Base-by-base conservation (phyloP, 1,140 invertebrate species). In the Kradibia gibbosae region DNA sequence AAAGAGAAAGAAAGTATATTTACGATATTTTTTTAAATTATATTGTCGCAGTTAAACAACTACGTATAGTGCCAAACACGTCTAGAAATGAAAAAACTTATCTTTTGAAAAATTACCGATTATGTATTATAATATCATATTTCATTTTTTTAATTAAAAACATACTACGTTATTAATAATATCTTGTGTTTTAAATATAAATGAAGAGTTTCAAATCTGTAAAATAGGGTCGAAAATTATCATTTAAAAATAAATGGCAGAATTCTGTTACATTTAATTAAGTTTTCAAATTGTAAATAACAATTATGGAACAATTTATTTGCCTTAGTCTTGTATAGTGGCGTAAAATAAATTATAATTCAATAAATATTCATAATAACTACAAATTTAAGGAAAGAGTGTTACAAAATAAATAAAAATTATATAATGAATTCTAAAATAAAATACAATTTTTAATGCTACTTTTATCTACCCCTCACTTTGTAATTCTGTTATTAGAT, bases 371-470 rank as follows among this genome's bases (percentile, higher is more conserved):
- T 39, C 72, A 17, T 71, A 82, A 76, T 77, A 45, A 82, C 78
- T 50, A 78, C 78, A 78, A 78, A 60, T 82, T 78, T 78, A 81
- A 70, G 57, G 28, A 76, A 57, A 73, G 34, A 81, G 67, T 81
- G 79, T 81, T 81, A 75, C 71, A 81, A 82, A 60, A 77, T 25
- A 82, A 82, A 82, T 82, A 82, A 81, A 81, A 77, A 77, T 53
- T 82, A 77, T 31, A 25, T 62, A 82, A 77, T 60, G 55, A 82
- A 62, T 60, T 80, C 71, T 67, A 45, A 81, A 81, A 25, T 57
- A 55, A 75, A 67, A 34, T 11, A 39, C 60, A 62, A 36, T n/a
- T 55, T 55, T 42, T 57, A 55, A 65, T 48, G 50, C 53, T 28
- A 71, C 17, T 78, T 78, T 39, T 57, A 74, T 15, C 48, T 53